Percentiles rank a stretch among this genome's conserved stretches.
Evolutionary conservation across 35 echinoderm and acorn worm genomes (phyloP).

Genomic region (Lytechinus variegatus): DNA sequence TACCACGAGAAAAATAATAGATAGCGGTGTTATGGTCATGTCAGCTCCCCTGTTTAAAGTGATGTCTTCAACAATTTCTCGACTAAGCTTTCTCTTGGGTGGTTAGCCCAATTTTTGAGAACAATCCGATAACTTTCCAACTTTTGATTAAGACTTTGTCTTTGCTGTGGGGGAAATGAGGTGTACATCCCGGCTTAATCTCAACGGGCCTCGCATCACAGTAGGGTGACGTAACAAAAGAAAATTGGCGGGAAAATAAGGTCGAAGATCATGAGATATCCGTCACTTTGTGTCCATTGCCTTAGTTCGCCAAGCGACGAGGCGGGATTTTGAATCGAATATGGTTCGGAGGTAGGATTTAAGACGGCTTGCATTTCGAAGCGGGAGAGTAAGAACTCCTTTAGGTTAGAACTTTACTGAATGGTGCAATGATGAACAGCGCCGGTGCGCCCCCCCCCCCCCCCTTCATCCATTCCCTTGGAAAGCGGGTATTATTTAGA

Average conservation of each 20-base stretch:
- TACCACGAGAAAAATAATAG: too few relatives aligned
- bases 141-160: background rate
- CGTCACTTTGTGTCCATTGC: background rate
- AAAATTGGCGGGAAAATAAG: conserved; percentile 7
- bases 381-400: background rate
- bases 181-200: background rate
- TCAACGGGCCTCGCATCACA: background rate
- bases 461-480: too few relatives aligned
- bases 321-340: background rate
- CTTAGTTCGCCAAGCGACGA: background rate
- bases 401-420: background rate
- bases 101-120: background rate
- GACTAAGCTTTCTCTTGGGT: background rate
- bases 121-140: background rate
- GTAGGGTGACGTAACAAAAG: background rate
- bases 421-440: too few relatives aligned
- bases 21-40: background rate
- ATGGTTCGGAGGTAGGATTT: background rate
- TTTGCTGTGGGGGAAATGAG: background rate
- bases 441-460: background rate
- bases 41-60: background rate
- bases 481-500: too few relatives aligned
- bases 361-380: background rate
- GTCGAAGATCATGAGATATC: background rate
- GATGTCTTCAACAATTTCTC: background rate